Base-by-base conservation (phyloP, 2,888 invertebrate species). In the Exephanes ischioxanthus region DNA sequence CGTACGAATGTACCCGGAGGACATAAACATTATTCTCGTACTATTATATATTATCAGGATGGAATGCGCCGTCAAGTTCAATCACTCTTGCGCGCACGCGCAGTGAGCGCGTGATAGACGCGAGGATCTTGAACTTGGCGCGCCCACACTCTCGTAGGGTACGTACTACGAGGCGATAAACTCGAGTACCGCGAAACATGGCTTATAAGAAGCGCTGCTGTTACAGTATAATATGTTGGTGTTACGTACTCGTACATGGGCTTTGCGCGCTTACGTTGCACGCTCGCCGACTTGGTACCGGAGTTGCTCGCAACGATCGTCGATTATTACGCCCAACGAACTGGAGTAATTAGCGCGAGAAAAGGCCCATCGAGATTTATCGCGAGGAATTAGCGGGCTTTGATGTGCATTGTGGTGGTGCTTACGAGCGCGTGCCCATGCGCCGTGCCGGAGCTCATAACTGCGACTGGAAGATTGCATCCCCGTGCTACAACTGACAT, bases 321-420 rank as follows among this genome's bases (percentile, higher is more conserved):
- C 82, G 77, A 86, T 88, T 88, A 88, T 87, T 87, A 87, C 87
- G 88, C 87, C 80, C 86, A 89, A 88, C 83, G 78, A 82, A 83
- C 87, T 87, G 81, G 86, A 84, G 87, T 88, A 88, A 82, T 87
- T 86, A 88, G 85, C 88, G 87, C 87, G 86, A 86, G 86, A 92
- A 92, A 92, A 92, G 92, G 89, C 90, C 90, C 88, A 91, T 91
- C 90, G 89, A 92, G 92, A 92, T 92, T 90, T 86, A 89, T 89
- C 79, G 86, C 87, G 89, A 91, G 89, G 89, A 92, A 91, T 90
- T 87, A 88, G 84, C 88, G 81, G 75, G 72, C 67, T 26, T 14
- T 22, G 41, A 70, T 78, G 58, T n/a, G 41, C 26, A 63, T 77
- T 66, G 78, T 26, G 79, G 53, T 72, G 77, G 81, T 66, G 45